Evolutionary conservation across 1,140 invertebrate species (phyloP).

Genomic region (Mercenaria mercenaria): DNA sequence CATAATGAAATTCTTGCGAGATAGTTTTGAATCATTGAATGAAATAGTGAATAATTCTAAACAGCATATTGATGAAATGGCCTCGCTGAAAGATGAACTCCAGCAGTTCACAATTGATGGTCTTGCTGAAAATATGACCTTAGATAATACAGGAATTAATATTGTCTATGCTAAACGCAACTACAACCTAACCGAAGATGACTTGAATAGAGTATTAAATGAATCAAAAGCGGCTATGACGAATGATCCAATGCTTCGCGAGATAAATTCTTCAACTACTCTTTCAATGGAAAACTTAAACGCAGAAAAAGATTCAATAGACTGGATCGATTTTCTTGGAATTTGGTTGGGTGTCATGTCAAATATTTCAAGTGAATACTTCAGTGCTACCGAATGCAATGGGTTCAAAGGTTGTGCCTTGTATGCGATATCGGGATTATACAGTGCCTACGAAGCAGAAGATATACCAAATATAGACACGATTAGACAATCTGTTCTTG

Average conservation of each 20-base stretch:
- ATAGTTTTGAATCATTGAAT: not conserved
- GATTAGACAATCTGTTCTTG: not conserved
- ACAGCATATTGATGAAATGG: not conserved
- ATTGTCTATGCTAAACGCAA: not conserved
- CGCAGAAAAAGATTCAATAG: not conserved
- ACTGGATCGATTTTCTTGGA: not conserved
- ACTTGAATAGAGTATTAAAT: not conserved
- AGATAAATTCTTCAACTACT: not conserved
- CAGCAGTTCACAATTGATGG: not conserved
- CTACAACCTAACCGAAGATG: slow-evolving; percentile 32
- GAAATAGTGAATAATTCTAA: not conserved
- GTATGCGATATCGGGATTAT: not conserved
- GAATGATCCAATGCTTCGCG: not conserved
- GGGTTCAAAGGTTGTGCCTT: slow-evolving; percentile 27
- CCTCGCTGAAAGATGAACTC: not conserved
- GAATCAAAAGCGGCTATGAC: not conserved
- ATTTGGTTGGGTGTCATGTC: slow-evolving; percentile 31
- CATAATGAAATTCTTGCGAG: not conserved
- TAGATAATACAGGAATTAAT: slow-evolving; percentile 5
- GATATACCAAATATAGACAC: not conserved
- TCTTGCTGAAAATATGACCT: not conserved
- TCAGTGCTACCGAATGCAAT: not conserved
- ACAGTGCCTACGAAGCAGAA: not conserved
- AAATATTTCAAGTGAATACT: slow-evolving; percentile 20
- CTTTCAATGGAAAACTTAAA: not conserved